Evolutionary conservation across 2,888 invertebrate species (phyloP).

Genomic region (Heliconius hortense): DNA sequence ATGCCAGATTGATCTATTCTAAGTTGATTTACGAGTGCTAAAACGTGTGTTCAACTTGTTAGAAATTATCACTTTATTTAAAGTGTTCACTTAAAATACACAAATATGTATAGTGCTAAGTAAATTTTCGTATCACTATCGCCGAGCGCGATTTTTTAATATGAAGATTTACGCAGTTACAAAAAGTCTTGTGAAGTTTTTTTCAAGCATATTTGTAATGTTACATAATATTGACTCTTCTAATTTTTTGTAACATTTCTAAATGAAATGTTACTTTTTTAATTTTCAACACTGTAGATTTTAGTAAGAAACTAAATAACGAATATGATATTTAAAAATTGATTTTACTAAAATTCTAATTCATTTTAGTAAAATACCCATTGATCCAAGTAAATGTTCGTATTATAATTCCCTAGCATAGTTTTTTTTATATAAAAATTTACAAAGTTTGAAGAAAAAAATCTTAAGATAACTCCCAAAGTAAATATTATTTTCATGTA

Average conservation of each 20-base stretch:
- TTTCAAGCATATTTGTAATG: background rate
- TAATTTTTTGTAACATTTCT: background rate
- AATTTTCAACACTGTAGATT: background rate
- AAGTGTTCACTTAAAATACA: slow-evolving; percentile 17
- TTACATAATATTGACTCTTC: background rate
- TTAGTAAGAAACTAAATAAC: background rate
- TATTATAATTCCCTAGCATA: background rate
- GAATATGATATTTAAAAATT: background rate
- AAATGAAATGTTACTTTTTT: background rate
- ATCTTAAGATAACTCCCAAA: no score
- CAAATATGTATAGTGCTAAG: background rate
- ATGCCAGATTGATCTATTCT: slow-evolving; percentile 89
- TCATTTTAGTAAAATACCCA: background rate
- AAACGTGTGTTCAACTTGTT: slow-evolving; percentile 68
- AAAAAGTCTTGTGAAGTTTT: background rate
- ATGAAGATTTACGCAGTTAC: background rate
- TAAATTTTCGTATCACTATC: slow-evolving; percentile 2
- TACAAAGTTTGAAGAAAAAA: no score
- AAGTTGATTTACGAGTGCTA: slow-evolving; percentile 31
- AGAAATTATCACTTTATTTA: slow-evolving; percentile 37
- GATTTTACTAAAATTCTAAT: background rate
- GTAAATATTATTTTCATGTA: no score
- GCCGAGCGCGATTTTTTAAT: background rate
- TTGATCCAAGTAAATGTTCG: background rate
- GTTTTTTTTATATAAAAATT: background rate